These are phyloP conservation scores for Sigmodon hispidus DNA, from an alignment of 2,113 vertebrate species.

Conservation along the genomic window DNA sequence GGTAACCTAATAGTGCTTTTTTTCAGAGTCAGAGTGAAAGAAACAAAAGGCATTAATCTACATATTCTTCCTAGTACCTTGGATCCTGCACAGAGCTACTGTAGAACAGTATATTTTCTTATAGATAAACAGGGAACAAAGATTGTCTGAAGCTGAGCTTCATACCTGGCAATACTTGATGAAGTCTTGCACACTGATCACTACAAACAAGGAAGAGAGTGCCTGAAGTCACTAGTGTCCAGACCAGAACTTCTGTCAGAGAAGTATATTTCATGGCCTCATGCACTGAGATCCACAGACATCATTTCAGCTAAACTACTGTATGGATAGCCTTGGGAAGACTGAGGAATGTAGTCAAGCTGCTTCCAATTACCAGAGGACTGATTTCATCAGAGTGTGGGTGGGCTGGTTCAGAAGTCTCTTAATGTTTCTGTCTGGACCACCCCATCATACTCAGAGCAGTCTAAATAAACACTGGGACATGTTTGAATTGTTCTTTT, in stretches of 20 bases:
- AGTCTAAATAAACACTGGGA: background rate
- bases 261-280: constrained; percentile 2
- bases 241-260: constrained; percentile 39
- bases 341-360: constrained; percentile 41
- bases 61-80: constrained; percentile 57
- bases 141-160: constrained; percentile 73
- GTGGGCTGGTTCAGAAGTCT: background rate
- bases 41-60: constrained; percentile 71
- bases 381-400: background rate
- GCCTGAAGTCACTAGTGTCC: constrained; percentile 74
- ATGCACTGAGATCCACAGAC: background rate
- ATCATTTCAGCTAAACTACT: background rate
- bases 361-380: constrained; percentile 44
- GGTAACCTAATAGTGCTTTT: constrained; percentile 70
- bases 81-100: constrained; percentile 77
- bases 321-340: background rate
- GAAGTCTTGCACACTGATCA: constrained; percentile 79
- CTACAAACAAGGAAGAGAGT: constrained; percentile 68
- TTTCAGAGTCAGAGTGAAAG: constrained; percentile 76
- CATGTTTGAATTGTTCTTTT: constrained; percentile 7
- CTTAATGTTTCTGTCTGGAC: background rate
- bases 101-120: constrained; percentile 78
- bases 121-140: constrained; percentile 74
- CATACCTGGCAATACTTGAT: constrained; percentile 81
- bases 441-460: background rate